Conservation (phyloP, 2,113 vertebrate species). For the Boleophthalmus pectinirostris region DNA sequence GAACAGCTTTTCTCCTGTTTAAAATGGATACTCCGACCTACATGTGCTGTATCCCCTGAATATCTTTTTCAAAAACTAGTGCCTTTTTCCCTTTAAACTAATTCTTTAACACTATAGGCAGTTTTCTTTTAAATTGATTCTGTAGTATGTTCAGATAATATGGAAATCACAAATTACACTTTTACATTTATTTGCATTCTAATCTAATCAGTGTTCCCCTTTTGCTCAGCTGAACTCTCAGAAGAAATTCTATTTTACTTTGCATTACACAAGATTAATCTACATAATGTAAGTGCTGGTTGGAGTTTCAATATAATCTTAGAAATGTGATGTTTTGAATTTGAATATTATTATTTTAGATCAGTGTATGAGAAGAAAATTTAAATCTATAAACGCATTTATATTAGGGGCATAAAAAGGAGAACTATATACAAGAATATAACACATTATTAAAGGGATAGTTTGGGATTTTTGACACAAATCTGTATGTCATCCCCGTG, state of each 20-base stretch:
- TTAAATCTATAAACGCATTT: too few relatives aligned
- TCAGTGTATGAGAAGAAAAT: not conserved
- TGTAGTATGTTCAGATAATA: not conserved
- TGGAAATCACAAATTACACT: not conserved
- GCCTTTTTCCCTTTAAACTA: not conserved
- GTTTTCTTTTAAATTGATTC: not conserved
- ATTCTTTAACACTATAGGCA: not conserved
- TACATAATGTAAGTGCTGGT: not conserved
- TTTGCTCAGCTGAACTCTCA: not conserved
- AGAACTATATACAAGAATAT: not conserved
- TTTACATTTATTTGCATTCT: slow-evolving; percentile 7
- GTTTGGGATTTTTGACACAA: too few relatives aligned
- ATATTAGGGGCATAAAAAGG: too few relatives aligned
- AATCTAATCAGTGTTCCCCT: slow-evolving; percentile 3
- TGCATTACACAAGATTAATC: not conserved
- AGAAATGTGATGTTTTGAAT: not conserved
- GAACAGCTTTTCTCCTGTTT: too few relatives aligned
- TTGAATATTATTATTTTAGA: not conserved
- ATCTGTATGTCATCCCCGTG: too few relatives aligned
- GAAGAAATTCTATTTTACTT: not conserved
- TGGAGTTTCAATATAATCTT: not conserved
- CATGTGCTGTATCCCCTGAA: not conserved
- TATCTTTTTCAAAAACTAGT: not conserved
- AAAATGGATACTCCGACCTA: not conserved
- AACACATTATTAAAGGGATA: too few relatives aligned